Percentiles rank a stretch among this genome's conserved stretches.
Evolutionary conservation across 1,140 invertebrate genomes (phyloP).

Genomic region (Probaryconus sp.): DNA sequence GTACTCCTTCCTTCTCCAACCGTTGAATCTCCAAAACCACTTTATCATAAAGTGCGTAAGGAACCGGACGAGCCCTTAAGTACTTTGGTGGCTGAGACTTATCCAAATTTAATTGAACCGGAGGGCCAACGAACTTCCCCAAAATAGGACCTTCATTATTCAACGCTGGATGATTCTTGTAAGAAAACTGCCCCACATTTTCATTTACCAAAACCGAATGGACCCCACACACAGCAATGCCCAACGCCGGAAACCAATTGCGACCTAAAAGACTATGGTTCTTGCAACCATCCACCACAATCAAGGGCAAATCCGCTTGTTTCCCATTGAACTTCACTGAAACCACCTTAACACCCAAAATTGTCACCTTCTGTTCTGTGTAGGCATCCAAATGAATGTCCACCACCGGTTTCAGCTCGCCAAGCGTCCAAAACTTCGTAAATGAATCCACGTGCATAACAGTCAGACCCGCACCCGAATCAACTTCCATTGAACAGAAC

Average conservation of each 20-base stretch:
- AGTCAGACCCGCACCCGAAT: conserved; percentile 5
- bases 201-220: no score
- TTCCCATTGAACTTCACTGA: background rate
- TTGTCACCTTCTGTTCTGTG: background rate
- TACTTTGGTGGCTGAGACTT: no score
- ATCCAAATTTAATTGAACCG: no score
- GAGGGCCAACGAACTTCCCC: no score
- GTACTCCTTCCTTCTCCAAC: background rate
- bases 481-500: conserved; percentile 4
- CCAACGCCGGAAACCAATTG: background rate
- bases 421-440: background rate
- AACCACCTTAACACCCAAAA: background rate
- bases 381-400: background rate
- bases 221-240: no score
- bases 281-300: no score
- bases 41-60: no score
- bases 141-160: no score
- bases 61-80: no score
- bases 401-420: background rate
- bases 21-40: background rate
- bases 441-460: conserved; percentile 10
- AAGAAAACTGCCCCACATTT: background rate
- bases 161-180: no score
- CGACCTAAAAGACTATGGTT: background rate
- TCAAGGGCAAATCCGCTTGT: no score